Base-by-base conservation (phyloP, 2,888 invertebrate genomes). In the Drosophila mimetica region DNA sequence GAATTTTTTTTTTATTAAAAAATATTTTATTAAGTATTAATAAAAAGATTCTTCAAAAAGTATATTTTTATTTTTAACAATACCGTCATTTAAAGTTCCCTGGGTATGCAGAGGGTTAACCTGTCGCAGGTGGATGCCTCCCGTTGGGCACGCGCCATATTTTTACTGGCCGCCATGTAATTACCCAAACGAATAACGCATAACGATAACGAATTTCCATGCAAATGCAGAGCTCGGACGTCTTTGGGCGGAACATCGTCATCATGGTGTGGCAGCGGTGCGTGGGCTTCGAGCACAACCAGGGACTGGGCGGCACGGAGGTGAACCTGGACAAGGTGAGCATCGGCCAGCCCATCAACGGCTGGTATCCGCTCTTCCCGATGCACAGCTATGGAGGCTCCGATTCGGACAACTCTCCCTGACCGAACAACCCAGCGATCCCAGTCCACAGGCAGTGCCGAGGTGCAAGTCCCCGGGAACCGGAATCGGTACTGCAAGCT, bases 231-330 rank as follows among this genome's bases (percentile, higher is more conserved):
- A 94, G 95, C 14, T 94, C 94, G 85, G 96, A 96, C 90, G 95
- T 95, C 0, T 93, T 96, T 25, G 96, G 96, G 0, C 94, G 97
- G 59, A 96, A 96, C 71, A 93, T 98, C 75, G 95, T 97, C 77
- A 96, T 97, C 55, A 97, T 97, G 96, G 94, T 98, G 50, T 98
- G 98, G 97, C 97, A 97, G 89, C 94, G 96, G 67, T 96, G 96
- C 90, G 95, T 96, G 66, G 96, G 96, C 3, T 97, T 97, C 91
- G 96, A 97, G 89, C 97, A 97, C 91, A 97, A 97, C 90, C 93
- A 93, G 80, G 93, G 93, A 4, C 92, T 98, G 41, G 97, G 98
- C 11, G 97, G 97, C 46, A 96, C 95, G 0, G 97, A 97, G 92
- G 95, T 98, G 75, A 94, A 95, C 75, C 93, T 98, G 74, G 97